Evolutionary conservation across 2,888 invertebrate species (phyloP).

Genomic region (Trissolcus japonicus): DNA sequence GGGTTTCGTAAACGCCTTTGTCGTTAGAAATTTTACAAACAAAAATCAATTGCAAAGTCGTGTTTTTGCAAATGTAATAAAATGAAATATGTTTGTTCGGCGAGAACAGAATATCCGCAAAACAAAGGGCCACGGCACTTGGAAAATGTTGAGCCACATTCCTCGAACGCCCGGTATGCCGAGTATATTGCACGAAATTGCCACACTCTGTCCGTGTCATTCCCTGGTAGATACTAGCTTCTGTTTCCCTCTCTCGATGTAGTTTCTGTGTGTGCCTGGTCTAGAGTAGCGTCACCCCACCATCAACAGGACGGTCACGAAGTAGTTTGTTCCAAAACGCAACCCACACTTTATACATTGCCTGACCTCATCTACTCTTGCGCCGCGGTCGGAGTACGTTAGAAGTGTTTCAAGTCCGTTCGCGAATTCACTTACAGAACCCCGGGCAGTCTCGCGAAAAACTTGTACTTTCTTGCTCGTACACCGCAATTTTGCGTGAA

Average conservation of each 20-base stretch:
- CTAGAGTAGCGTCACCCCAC: slow-evolving; percentile 48
- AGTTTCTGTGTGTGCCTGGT: slow-evolving; percentile 40
- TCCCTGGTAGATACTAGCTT: slow-evolving; percentile 61
- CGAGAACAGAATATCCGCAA: slow-evolving; percentile 53
- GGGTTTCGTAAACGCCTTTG: slow-evolving; percentile 7
- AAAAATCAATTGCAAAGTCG: slow-evolving; percentile 49
- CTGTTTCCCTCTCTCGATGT: slow-evolving; percentile 46
- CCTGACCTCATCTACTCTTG: slow-evolving; percentile 40
- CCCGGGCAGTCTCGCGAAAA: slow-evolving; percentile 31
- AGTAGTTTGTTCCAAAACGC: slow-evolving; percentile 56
- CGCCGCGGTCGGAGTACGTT: slow-evolving; percentile 49
- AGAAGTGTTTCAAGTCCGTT: slow-evolving; percentile 56
- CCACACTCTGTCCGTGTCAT: slow-evolving; percentile 75
- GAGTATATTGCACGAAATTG: slow-evolving; percentile 75
- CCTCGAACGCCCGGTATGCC: slow-evolving; percentile 74
- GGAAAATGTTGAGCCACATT: slow-evolving; percentile 75
- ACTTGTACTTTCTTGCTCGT: slow-evolving; percentile 32
- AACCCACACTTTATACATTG: slow-evolving; percentile 50
- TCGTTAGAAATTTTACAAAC: slow-evolving; percentile 38
- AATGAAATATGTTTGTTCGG: slow-evolving; percentile 57
- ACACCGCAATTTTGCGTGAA: slow-evolving; percentile 5
- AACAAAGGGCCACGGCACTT: slow-evolving; percentile 60
- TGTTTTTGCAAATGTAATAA: slow-evolving; percentile 49
- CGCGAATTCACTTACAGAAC: slow-evolving; percentile 54
- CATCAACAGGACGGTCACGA: slow-evolving; percentile 57